Conservation (phyloP, 2,888 invertebrate genomes). For the Acanthosoma haemorrhoidale region DNA sequence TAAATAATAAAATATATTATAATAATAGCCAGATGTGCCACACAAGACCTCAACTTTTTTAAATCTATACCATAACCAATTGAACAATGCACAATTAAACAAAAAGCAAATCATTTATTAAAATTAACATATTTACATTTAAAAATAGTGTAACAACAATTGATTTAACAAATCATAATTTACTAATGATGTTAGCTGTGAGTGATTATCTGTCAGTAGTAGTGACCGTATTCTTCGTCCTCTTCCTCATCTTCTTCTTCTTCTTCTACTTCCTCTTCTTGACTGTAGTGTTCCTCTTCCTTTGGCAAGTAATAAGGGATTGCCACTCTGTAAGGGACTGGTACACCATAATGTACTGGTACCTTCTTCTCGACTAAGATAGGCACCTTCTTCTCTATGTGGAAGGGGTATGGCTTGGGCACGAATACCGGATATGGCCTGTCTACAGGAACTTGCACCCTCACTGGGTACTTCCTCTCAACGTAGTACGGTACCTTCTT, state of each 20-base stretch:
- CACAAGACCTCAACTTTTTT: too few species aligned
- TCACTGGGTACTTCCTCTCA: conserved; percentile 33
- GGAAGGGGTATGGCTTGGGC: conserved; percentile 34
- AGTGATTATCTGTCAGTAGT: neutral
- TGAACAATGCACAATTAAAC: too few species aligned
- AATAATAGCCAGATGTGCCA: too few species aligned
- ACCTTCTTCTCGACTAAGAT: conserved; percentile 27
- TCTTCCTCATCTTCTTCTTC: neutral
- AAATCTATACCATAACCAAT: too few species aligned
- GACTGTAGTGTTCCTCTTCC: neutral
- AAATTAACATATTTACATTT: too few species aligned
- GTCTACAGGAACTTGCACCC: conserved; percentile 32
- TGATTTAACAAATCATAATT: too few species aligned
- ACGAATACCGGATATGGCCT: conserved; percentile 34
- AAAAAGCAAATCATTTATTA: too few species aligned
- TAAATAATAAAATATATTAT: too few species aligned
- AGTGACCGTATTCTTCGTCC: neutral
- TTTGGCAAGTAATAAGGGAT: neutral
- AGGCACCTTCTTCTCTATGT: conserved; percentile 33
- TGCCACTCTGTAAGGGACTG: neutral
- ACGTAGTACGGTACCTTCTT: conserved; percentile 36
- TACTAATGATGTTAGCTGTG: neutral
- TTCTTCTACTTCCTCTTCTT: neutral
- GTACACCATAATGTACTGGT: conserved; percentile 2
- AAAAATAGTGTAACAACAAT: too few species aligned